Conservation (phyloP, 2,797 vertebrate species). For the Melanotaenia maccullochi region DNA sequence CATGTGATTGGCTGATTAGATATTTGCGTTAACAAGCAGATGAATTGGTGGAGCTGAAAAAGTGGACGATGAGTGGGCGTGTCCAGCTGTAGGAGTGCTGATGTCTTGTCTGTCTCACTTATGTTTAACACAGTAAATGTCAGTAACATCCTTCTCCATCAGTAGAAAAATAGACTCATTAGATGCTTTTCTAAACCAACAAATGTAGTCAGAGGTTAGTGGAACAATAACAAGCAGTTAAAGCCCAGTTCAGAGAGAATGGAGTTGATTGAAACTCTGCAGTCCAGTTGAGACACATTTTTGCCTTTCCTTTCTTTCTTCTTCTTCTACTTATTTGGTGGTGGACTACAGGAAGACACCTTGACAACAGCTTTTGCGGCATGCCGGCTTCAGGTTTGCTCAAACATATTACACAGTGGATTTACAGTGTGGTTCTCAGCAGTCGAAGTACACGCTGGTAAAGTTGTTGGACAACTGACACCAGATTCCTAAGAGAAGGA, state of each 20-base stretch:
- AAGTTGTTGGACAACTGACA: conserved; percentile 77
- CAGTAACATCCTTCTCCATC: conserved; percentile 19
- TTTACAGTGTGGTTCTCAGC: conserved; percentile 74
- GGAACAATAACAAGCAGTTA: neutral
- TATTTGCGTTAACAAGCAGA: no score
- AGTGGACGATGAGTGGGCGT: no score
- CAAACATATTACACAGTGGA: conserved; percentile 11
- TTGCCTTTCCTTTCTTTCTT: neutral
- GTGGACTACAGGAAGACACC: conserved; percentile 1
- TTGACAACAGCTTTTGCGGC: neutral
- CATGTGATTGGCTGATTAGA: no score
- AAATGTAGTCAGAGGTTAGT: neutral
- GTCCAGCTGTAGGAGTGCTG: neutral
- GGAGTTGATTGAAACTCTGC: neutral
- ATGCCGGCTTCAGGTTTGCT: neutral
- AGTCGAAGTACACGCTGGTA: conserved; percentile 77
- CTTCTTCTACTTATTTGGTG: conserved; percentile 1
- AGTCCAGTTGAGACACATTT: no score
- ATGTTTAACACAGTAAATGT: conserved; percentile 41
- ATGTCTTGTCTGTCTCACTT: conserved; percentile 16
- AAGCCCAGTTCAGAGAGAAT: conserved; percentile 16
- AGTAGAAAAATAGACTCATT: conserved; percentile 42
- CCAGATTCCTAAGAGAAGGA: conserved; percentile 69
- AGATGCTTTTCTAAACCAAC: neutral
- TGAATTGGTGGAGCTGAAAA: no score